phyloP scores from a whole-genome alignment of 1,140 invertebrate species.

The Pentalonia nigronervosa region DNA sequence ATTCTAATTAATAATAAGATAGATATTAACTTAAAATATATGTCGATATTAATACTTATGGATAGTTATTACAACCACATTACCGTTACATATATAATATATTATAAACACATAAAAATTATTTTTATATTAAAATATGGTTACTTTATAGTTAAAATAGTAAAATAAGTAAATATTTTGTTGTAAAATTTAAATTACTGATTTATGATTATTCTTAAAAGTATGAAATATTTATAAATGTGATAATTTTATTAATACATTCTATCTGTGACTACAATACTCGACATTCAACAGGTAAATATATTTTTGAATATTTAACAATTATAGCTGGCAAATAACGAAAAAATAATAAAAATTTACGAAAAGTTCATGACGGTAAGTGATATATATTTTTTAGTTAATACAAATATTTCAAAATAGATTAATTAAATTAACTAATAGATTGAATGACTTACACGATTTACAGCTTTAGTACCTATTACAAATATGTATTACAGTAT shows the following conservation, averaged over 20 bases:
- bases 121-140: neutral
- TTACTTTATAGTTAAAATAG: no score
- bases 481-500: neutral
- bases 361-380: neutral
- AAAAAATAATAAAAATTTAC: no score
- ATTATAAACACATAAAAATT: no score
- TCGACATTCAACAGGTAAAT: neutral
- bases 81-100: no score
- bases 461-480: neutral
- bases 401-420: no score
- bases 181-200: neutral
- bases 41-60: no score
- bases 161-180: neutral
- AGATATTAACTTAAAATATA: neutral
- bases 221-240: no score
- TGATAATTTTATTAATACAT: neutral
- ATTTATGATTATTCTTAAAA: no score
- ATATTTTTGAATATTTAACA: neutral
- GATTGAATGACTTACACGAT: neutral
- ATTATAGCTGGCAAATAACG: neutral
- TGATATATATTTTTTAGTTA: no score
- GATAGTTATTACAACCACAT: neutral
- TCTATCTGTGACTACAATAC: neutral
- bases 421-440: no score
- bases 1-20: neutral